Evolutionary conservation across 2,113 vertebrate species (phyloP).

Genomic region (Orycteropus afer): DNA sequence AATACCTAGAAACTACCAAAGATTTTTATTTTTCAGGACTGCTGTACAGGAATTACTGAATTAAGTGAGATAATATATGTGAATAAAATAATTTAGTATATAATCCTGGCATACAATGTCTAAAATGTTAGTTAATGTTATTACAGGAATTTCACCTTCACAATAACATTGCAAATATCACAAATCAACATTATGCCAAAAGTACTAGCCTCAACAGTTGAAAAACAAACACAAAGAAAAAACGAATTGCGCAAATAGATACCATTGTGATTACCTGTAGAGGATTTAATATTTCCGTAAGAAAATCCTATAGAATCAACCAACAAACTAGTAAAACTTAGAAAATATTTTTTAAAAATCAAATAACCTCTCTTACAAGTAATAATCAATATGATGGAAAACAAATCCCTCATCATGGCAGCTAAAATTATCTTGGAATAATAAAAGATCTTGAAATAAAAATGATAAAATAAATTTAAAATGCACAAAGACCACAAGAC

Average conservation of each 20-base stretch:
- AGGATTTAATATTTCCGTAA: neutral
- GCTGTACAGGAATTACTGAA: neutral
- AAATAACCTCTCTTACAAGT: neutral
- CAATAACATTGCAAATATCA: neutral
- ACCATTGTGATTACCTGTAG: neutral
- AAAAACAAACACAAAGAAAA: neutral
- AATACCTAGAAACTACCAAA: neutral
- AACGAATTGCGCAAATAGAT: neutral
- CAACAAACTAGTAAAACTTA: neutral
- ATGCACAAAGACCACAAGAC: no score
- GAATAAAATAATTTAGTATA: slow-evolving; percentile 23
- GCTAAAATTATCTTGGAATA: neutral
- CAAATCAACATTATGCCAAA: neutral
- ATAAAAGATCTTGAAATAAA: no score
- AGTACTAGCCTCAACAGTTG: neutral
- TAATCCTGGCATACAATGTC: neutral
- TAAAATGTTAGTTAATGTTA: neutral
- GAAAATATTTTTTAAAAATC: neutral
- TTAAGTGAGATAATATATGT: neutral
- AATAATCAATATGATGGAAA: neutral
- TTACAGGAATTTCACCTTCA: neutral
- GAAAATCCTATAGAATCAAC: neutral
- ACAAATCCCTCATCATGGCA: neutral
- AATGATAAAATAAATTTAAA: no score
- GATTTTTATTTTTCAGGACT: neutral